phyloP scores from a whole-genome alignment of 2,113 vertebrate genomes.

The Clinocottus analis region DNA sequence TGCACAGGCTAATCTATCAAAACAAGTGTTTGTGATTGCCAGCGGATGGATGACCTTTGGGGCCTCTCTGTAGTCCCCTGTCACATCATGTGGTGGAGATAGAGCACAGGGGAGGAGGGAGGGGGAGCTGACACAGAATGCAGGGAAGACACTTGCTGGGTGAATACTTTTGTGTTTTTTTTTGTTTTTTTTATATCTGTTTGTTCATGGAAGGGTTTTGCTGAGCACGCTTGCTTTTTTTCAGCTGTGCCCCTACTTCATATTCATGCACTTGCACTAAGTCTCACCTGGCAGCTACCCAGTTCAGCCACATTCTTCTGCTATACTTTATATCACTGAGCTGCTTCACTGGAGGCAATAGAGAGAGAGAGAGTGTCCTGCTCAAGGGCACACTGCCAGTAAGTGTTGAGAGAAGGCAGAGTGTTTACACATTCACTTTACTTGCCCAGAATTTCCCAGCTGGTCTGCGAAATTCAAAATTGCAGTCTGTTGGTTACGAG shows the following conservation, averaged over 20 bases:
- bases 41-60: constrained; percentile 71
- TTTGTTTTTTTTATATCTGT: constrained; percentile 33
- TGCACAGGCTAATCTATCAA: constrained; percentile 73
- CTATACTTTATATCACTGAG: constrained; percentile 48
- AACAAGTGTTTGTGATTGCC: constrained; percentile 75
- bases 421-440: constrained; percentile 59
- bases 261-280: constrained; percentile 41
- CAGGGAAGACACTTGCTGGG: constrained; percentile 43
- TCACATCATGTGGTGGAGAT: constrained; percentile 56
- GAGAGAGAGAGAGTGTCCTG: constrained; percentile 36
- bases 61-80: constrained; percentile 58
- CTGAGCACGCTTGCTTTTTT: constrained; percentile 54
- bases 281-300: constrained; percentile 52
- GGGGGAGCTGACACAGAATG: constrained; percentile 60
- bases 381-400: constrained; percentile 64
- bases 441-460: constrained; percentile 51
- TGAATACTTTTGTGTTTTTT: constrained; percentile 30
- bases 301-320: constrained; percentile 34
- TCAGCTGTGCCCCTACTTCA: constrained; percentile 38
- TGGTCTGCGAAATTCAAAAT: constrained; percentile 41
- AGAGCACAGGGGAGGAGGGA: constrained; percentile 29
- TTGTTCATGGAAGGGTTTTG: constrained; percentile 47
- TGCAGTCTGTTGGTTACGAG: constrained; percentile 35
- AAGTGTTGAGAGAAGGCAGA: constrained; percentile 48
- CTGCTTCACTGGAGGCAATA: constrained; percentile 34